These are phyloP conservation scores for Cervus canadensis DNA, from an alignment of 2,113 vertebrate genomes.

Conservation along the genomic window DNA sequence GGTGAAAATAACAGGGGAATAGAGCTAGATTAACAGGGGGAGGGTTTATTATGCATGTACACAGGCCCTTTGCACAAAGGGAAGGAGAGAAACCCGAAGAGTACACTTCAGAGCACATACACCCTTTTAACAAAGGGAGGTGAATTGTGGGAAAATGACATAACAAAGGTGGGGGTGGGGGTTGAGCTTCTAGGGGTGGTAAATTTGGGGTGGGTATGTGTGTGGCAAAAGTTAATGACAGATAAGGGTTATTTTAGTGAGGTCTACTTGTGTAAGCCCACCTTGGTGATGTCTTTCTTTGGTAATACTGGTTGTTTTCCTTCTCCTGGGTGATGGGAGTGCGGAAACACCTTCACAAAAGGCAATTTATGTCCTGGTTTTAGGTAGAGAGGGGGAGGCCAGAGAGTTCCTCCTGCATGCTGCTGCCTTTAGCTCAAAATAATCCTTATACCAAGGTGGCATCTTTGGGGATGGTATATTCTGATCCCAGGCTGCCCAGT, in stretches of 20 bases:
- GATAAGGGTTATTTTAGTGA: neutral
- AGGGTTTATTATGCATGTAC: neutral
- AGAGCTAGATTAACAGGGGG: neutral
- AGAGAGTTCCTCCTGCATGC: neutral
- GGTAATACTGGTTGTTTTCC: neutral
- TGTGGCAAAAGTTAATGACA: neutral
- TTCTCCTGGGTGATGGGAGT: neutral
- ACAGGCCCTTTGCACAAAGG: neutral
- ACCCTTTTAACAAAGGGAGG: neutral
- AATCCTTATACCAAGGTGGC: neutral
- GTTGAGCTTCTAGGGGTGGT: neutral
- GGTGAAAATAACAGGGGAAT: neutral
- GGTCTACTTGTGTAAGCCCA: too few species aligned
- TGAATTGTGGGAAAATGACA: neutral
- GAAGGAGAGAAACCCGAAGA: neutral
- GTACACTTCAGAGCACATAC: too few species aligned
- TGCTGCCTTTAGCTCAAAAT: neutral
- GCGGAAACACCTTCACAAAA: neutral
- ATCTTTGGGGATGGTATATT: neutral
- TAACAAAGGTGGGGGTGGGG: neutral
- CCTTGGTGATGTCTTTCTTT: neutral
- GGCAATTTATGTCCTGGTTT: neutral
- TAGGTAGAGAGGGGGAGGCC: neutral
- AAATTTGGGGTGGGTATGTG: neutral
- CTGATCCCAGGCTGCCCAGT: neutral